These are phyloP conservation scores for Galaxea fascicularis DNA, from an alignment of 92 coral and sea anemone genomes.

Conservation along the genomic window DNA sequence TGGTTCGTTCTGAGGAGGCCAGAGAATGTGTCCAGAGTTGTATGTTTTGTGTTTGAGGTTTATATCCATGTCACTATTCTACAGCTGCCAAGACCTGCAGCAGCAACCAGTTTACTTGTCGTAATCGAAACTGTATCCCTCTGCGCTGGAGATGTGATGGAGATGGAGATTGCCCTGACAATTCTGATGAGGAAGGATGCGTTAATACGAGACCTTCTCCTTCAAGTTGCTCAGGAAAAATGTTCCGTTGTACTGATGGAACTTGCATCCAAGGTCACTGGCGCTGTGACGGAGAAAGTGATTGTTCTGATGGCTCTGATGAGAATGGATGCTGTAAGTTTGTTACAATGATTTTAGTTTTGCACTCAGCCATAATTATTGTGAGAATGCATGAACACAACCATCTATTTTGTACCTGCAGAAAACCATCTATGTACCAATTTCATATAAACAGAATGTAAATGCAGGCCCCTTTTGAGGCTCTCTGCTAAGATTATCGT, in stretches of 20 bases:
- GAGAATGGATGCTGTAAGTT: slow-evolving; percentile 69
- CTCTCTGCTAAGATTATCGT: too few species aligned
- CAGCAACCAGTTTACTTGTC: slow-evolving; percentile 57
- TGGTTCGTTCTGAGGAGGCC: background rate
- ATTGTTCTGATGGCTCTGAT: slow-evolving; percentile 76
- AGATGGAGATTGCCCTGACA: slow-evolving; percentile 65
- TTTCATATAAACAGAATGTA: too few species aligned
- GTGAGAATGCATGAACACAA: too few species aligned
- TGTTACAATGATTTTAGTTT: background rate
- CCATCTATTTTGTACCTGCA: too few species aligned
- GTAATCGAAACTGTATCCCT: slow-evolving; percentile 56
- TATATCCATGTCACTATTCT: background rate
- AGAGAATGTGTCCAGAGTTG: background rate
- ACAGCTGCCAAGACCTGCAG: slow-evolving; percentile 43
- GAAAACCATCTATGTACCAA: too few species aligned
- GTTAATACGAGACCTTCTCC: slow-evolving; percentile 41
- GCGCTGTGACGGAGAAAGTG: slow-evolving; percentile 85
- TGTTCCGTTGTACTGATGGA: slow-evolving; percentile 82
- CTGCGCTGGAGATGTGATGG: slow-evolving; percentile 74
- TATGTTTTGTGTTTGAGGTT: slow-evolving; percentile 34
- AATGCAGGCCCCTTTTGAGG: too few species aligned
- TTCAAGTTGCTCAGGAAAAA: slow-evolving; percentile 56
- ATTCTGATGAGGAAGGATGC: slow-evolving; percentile 71
- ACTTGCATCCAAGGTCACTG: slow-evolving; percentile 80
- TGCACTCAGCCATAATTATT: background rate